Base-by-base conservation (phyloP, 2,797 vertebrate genomes). In the Microctenopoma lineatum region DNA sequence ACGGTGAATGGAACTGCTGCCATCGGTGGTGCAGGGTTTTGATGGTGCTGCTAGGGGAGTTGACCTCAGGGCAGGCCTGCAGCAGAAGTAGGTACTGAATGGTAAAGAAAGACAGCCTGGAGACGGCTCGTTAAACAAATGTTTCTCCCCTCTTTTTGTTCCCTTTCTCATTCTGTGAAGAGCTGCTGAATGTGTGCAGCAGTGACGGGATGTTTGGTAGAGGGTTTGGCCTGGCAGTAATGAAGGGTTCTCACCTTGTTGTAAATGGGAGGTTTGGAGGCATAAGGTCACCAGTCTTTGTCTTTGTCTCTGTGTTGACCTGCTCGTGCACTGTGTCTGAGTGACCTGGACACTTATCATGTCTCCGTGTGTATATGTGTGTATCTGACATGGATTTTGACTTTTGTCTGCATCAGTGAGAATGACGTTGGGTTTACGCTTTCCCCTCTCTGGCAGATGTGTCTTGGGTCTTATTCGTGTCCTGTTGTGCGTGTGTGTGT, bases 111-210 rank as follows among this genome's bases (percentile, higher is more conserved):
- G 81, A 84, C 74, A 79, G 84, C 80, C 79, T 29, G 63, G 77
- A 62, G 85, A 83, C 52, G 77, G 85, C 79, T 87, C 84, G 65
- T 87, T 87, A 88, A 90, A 90, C 83, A 83, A 93, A 91, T 90
- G 87, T 92, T 88, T 84, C 85, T 75, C 63, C 57, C 14, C 38
- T 70, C 65, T 87, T 88, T 87, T 89, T 86, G 81, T 88, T 66
- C 59, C 41, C 72, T 55, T 51, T 77, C 62, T 70, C 73, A 47
- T 71, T 57, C 69, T 29, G 57, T 57, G 70, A 81, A 68, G 72
- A 79, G 81, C 68, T 54, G 66, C 71, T 89, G 80, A 80, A 86
- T 75, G 70, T n/a, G 46, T 59, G 44, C 50, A 58, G 59, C 77
- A 58, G 67, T 65, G 73, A 80, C 65, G 75, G 70, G 77, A 73